Conservation (phyloP, 2,113 vertebrate genomes). For the Percina caprodes region DNA sequence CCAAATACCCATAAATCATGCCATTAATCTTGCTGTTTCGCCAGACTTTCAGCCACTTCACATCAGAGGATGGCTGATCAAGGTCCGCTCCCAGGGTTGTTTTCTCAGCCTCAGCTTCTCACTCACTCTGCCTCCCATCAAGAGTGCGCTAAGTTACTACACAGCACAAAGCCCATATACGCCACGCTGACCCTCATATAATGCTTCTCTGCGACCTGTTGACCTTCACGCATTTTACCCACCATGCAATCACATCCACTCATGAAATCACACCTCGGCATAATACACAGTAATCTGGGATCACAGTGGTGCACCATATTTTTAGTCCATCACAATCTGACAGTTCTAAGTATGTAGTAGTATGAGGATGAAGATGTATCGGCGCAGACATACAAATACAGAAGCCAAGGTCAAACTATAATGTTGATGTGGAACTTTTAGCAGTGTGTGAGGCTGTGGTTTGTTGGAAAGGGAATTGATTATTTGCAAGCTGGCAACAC, state of each 20-base stretch:
- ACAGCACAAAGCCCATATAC: background rate
- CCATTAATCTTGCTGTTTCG: background rate
- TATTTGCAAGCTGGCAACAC: background rate
- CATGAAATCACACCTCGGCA: background rate
- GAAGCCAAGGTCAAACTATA: background rate
- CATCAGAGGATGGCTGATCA: background rate
- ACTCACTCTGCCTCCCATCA: background rate
- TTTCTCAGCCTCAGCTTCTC: background rate
- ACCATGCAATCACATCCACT: background rate
- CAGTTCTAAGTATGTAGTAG: background rate
- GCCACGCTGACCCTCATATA: background rate
- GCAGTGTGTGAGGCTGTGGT: background rate
- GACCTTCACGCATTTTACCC: background rate
- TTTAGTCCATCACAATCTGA: background rate
- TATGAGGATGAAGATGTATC: background rate
- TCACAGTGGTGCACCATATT: background rate
- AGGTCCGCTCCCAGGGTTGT: constrained; percentile 9
- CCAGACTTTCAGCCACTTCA: constrained; percentile 3
- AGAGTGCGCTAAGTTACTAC: background rate
- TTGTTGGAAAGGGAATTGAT: background rate
- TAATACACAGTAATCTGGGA: background rate
- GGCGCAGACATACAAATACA: background rate
- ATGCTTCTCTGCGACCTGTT: background rate
- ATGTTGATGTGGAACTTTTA: background rate
- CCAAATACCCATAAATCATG: constrained; percentile 23